These are phyloP conservation scores for Rhodeus uyekii DNA, from an alignment of 2,797 vertebrate species.

Conservation along the genomic window DNA sequence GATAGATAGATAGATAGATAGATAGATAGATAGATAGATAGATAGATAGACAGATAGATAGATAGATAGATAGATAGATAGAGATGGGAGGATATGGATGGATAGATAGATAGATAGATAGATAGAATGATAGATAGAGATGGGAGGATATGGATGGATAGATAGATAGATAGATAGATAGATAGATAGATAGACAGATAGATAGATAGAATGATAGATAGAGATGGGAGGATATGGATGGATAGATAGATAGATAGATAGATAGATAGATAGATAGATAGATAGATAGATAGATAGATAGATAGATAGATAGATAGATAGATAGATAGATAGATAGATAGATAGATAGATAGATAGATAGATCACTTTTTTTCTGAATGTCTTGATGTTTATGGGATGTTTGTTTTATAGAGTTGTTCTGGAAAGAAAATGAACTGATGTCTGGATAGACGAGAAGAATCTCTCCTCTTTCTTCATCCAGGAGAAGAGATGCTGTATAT, in stretches of 20 bases:
- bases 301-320: not conserved
- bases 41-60: too few species aligned
- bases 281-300: not conserved
- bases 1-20: too few species aligned
- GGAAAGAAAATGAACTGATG: not conserved
- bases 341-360: not conserved
- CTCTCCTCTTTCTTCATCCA: not conserved
- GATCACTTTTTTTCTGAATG: not conserved
- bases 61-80: not conserved
- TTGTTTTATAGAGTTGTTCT: constrained; percentile 1
- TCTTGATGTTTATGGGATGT: not conserved
- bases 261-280: not conserved
- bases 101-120: too few species aligned
- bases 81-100: too few species aligned
- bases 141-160: too few species aligned
- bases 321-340: not conserved
- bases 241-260: not conserved
- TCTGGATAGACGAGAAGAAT: not conserved
- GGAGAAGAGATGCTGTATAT: not conserved
- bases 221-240: not conserved
- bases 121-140: too few species aligned
- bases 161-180: not conserved
- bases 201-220: not conserved
- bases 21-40: too few species aligned
- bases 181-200: not conserved